Percentiles rank a stretch among this genome's conserved stretches.
phyloP scores from a whole-genome alignment of 2,113 vertebrate species.

The Tonatia bakeri region DNA sequence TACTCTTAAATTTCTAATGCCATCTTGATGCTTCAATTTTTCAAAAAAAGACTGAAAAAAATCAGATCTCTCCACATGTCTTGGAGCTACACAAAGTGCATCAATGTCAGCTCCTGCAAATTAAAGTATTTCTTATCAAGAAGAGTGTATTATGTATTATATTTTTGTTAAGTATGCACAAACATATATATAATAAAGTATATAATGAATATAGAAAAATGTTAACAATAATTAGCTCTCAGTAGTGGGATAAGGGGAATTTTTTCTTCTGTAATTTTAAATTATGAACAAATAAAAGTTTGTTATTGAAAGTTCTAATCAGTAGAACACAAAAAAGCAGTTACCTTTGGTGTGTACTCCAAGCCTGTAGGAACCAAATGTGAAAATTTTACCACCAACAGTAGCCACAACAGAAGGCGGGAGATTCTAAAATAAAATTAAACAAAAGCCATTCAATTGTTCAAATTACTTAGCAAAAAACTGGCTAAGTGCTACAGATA shows the following conservation, averaged over 20 bases:
- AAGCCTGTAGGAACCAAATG: slow-evolving; percentile 96
- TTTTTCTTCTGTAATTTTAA: neutral
- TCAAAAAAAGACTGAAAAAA: slow-evolving; percentile 98
- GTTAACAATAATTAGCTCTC: neutral
- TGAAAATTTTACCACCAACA: slow-evolving; percentile 95
- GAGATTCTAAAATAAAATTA: slow-evolving; percentile 85
- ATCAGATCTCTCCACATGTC: slow-evolving; percentile 93
- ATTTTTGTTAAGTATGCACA: slow-evolving; percentile 31
- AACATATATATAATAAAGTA: neutral
- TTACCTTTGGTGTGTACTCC: slow-evolving; percentile 99
- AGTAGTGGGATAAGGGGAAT: neutral
- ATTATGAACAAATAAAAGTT: slow-evolving; percentile 18
- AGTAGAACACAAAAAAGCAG: neutral
- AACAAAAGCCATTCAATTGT: slow-evolving; percentile 39
- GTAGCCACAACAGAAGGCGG: slow-evolving; percentile 86
- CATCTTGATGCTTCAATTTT: slow-evolving; percentile 92
- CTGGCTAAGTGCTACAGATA: neutral
- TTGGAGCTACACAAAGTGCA: slow-evolving; percentile 95
- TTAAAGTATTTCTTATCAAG: slow-evolving; percentile 42
- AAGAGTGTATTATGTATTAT: neutral
- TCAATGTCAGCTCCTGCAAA: slow-evolving; percentile 96
- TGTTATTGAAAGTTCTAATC: slow-evolving; percentile 3
- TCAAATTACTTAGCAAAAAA: slow-evolving; percentile 28
- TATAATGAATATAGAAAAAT: neutral
- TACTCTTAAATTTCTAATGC: slow-evolving; percentile 94